Base-by-base conservation (phyloP, 2,888 invertebrate species). In the Lymantria dispar region DNA sequence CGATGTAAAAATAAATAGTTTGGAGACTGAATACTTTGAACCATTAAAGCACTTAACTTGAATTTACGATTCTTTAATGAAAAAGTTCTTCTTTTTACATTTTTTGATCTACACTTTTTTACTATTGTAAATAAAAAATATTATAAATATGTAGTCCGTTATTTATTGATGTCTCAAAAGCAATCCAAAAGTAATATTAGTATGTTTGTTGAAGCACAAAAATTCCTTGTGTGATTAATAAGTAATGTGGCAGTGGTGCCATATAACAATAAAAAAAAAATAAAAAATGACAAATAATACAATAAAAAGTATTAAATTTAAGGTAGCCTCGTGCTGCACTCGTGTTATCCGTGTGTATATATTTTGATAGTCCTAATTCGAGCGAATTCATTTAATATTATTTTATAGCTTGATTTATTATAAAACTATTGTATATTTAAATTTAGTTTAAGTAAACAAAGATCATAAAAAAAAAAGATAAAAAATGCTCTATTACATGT, bases 231-330 rank as follows among this genome's bases (percentile, higher is more conserved):
- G 76, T 76, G 80, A 76, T 76, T 80, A 78, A 78, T 73, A 64
- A 65, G 63, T 74, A 77, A 74, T 68, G 78, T 86, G 90, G 90
- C 89, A 78, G 75, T 83, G 81, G 88, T 89, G 89, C 87, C 89
- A 89, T 89, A 85, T 75, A 74, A 74, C 69, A 80, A 83, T 72
- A 84, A 83, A 83, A 80, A 52, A 81, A 85, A 78, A 75, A 79
- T 72, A 80, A 87, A 88, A 89, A 86, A 74, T 80, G 88, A 89
- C 89, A 89, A 87, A 87, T 88, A 89, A 87, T 85, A 81, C 77
- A 83, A 86, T 84, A 86, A 85, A 88, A 87, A 87, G 82, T 85
- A 83, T 85, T 88, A 84, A 82, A 70, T 78, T 67, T 89, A 89
- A 87, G 88, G 78, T 81, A 78, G 84, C 83, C 70, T 70, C 50